Percentiles rank a stretch among this genome's conserved stretches.
phyloP scores from a whole-genome alignment of 2,113 vertebrate genomes.

The Machaerirhynchus nigripectus region DNA sequence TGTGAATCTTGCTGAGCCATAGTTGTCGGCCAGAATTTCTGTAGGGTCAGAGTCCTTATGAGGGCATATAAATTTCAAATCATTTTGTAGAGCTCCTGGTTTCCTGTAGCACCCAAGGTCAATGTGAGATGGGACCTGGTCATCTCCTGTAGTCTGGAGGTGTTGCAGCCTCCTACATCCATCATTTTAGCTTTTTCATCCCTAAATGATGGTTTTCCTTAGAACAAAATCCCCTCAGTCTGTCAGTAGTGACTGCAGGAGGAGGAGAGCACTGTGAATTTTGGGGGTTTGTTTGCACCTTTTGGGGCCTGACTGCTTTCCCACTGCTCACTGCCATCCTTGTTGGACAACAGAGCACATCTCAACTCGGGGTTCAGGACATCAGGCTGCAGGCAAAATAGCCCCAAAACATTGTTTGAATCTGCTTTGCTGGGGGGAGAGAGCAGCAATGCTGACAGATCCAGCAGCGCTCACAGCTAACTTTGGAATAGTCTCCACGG shows the following conservation, averaged over 20 bases:
- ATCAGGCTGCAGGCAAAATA: not conserved
- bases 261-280: not conserved
- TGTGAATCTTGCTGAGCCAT: not conserved
- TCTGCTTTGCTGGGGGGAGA: not conserved
- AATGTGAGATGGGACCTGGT: accelerated
- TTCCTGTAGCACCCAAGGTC: not conserved
- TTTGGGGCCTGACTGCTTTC: not conserved
- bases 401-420: not conserved
- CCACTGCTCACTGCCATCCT: not conserved
- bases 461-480: not conserved
- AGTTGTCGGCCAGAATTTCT: not conserved
- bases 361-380: not conserved
- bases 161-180: not conserved
- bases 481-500: slow-evolving; percentile 22
- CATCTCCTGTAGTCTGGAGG: not conserved
- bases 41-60: not conserved
- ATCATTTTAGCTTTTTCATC: not conserved
- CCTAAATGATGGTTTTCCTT: not conserved
- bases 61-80: not conserved
- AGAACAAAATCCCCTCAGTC: not conserved
- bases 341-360: not conserved
- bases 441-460: not conserved
- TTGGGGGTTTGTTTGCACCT: not conserved
- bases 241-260: not conserved
- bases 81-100: not conserved